Evolutionary conservation across 2,888 invertebrate genomes (phyloP).

Genomic region (Gortyna flavago): DNA sequence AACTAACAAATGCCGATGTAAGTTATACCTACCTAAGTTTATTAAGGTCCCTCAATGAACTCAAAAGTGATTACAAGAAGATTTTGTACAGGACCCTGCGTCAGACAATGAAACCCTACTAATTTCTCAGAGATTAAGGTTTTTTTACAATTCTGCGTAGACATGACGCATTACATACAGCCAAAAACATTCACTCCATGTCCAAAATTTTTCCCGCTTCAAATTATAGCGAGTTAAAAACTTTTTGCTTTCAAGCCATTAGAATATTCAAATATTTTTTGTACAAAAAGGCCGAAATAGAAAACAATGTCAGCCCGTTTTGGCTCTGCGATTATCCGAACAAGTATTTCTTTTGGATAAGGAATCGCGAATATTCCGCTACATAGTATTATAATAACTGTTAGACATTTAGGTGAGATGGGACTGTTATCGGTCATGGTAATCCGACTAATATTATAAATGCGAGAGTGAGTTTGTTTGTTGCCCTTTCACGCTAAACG

Average conservation of each 20-base stretch:
- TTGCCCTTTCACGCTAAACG: background rate
- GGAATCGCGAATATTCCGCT: conserved; percentile 64
- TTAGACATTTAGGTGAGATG: conserved; percentile 49
- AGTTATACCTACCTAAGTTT: background rate
- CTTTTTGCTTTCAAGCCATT: conserved; percentile 64
- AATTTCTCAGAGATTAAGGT: background rate
- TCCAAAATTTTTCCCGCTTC: conserved; percentile 40
- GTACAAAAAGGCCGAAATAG: conserved; percentile 59
- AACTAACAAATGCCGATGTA: background rate
- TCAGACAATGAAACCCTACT: background rate
- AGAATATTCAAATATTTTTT: conserved; percentile 63
- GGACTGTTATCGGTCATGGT: conserved; percentile 19
- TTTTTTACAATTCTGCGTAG: conserved; percentile 9
- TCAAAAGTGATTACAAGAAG: background rate
- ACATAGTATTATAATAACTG: conserved; percentile 66
- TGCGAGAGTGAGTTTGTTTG: no score
- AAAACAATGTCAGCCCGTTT: conserved; percentile 61
- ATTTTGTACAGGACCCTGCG: background rate
- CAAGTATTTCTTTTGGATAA: conserved; percentile 63
- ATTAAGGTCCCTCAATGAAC: background rate
- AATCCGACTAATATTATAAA: no score
- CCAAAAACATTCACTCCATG: conserved; percentile 49
- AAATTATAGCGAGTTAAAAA: conserved; percentile 53
- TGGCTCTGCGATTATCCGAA: conserved; percentile 64
- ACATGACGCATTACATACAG: conserved; percentile 38